A percentile compares a stretch with the other conserved stretches of the same genome.
These are phyloP conservation scores for Cheilosia vernalis DNA, from an alignment of 2,888 invertebrate species.

Conservation along the genomic window DNA sequence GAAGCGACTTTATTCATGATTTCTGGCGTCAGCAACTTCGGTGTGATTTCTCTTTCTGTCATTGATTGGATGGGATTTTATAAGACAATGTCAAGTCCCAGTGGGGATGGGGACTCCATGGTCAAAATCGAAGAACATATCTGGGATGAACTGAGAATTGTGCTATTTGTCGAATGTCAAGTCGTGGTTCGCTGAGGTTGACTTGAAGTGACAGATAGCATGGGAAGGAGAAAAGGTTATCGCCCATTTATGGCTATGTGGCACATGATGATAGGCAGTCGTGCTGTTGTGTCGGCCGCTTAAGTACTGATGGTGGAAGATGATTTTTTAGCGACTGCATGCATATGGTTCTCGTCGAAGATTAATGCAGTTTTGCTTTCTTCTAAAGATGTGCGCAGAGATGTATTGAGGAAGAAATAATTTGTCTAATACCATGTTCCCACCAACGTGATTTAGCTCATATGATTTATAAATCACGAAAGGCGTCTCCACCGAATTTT, in stretches of 20 bases:
- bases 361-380: no score
- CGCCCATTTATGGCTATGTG: slow-evolving; percentile 32
- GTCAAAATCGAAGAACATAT: not conserved
- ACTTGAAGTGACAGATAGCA: slow-evolving; percentile 41
- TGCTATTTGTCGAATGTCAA: slow-evolving; percentile 16
- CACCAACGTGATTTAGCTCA: no score
- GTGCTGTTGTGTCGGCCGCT: not conserved
- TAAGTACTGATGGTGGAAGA: not conserved
- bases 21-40: not conserved
- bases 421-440: no score
- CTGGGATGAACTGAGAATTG: not conserved
- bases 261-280: slow-evolving; percentile 35
- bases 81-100: not conserved
- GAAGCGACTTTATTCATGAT: no score
- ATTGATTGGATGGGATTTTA: not conserved
- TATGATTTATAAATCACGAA: no score
- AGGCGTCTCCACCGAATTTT: no score
- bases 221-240: slow-evolving; percentile 47
- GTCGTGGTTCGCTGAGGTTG: slow-evolving; percentile 6
- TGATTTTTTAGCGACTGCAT: not conserved
- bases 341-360: not conserved
- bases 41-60: not conserved
- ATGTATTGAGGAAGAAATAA: no score
- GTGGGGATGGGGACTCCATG: not conserved
- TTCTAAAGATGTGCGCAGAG: no score